Evolutionary conservation across 2,113 vertebrate genomes (phyloP).

Genomic region (Antennarius striatus): DNA sequence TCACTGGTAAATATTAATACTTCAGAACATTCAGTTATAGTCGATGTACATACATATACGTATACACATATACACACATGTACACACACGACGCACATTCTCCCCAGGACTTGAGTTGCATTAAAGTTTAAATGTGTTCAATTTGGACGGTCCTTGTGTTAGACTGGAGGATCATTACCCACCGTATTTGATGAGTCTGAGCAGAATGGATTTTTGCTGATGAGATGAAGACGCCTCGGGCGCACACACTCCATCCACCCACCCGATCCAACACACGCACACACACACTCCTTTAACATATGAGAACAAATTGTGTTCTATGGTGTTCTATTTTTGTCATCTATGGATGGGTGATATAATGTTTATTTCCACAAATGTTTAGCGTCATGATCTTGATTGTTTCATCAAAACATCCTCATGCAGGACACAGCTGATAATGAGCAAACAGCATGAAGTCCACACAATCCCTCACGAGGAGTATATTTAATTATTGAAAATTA

Average conservation of each 20-base stretch:
- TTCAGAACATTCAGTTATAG: neutral
- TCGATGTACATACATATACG: neutral
- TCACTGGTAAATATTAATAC: constrained; percentile 5
- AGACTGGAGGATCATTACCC: constrained; percentile 73
- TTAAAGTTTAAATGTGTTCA: constrained; percentile 78
- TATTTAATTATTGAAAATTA: neutral
- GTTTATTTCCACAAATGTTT: neutral
- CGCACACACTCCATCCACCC: constrained; percentile 6
- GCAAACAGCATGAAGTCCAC: neutral
- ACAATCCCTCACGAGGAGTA: too few species aligned
- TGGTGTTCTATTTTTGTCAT: neutral
- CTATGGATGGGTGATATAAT: neutral
- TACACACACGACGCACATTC: constrained; percentile 32
- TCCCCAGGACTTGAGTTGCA: constrained; percentile 75
- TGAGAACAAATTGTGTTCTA: constrained; percentile 6
- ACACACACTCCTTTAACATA: constrained; percentile 20
- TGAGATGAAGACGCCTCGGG: constrained; percentile 73
- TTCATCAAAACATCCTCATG: neutral
- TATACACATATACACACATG: neutral
- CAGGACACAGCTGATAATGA: neutral
- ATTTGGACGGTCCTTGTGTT: constrained; percentile 70
- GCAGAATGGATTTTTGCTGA: constrained; percentile 72
- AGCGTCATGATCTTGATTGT: neutral
- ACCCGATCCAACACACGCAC: constrained; percentile 21
- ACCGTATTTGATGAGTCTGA: constrained; percentile 73